Evolutionary conservation across 2,113 vertebrate species (phyloP).

Genomic region (Pleuronectes platessa): DNA sequence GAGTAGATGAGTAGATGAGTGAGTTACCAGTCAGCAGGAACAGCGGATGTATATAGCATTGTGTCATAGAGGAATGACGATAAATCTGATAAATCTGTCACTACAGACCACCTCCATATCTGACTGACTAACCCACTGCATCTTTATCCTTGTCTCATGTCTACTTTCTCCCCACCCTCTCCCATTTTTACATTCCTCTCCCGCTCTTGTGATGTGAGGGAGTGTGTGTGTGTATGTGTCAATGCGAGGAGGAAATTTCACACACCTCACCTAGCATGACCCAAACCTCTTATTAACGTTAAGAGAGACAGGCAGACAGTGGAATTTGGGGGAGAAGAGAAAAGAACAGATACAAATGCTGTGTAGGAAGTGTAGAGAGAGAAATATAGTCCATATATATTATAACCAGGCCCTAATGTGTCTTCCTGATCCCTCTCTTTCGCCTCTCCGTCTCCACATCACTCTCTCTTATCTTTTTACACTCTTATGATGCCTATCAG

Average conservation of each 20-base stretch:
- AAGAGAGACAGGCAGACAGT: constrained; percentile 10
- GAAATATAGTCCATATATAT: constrained; percentile 12
- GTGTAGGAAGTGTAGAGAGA: constrained; percentile 2
- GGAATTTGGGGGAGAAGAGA: constrained; percentile 17
- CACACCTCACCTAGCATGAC: constrained; percentile 66
- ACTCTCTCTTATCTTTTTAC: constrained; percentile 3
- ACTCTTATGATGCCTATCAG: constrained; percentile 32
- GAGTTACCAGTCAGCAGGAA: not conserved
- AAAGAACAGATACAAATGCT: constrained; percentile 1
- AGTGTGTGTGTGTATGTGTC: constrained; percentile 16
- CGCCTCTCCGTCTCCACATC: not conserved
- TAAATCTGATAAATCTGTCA: constrained; percentile 54
- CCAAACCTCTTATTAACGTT: constrained; percentile 40
- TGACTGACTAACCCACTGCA: not conserved
- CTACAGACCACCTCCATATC: constrained; percentile 23
- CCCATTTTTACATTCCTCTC: constrained; percentile 26
- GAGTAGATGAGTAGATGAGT: not conserved
- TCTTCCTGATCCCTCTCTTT: constrained; percentile 2
- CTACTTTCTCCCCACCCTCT: constrained; percentile 6
- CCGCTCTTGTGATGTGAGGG: constrained; percentile 12
- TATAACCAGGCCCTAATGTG: constrained; percentile 4
- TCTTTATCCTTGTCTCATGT: constrained; percentile 8
- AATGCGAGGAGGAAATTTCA: constrained; percentile 46
- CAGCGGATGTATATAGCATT: constrained; percentile 2
- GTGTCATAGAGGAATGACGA: constrained; percentile 30